Evolutionary conservation across 2,797 vertebrate species (phyloP), one percentile per base, ranked within the genome.

Genomic region (Ctenosaura bakeri): DNA sequence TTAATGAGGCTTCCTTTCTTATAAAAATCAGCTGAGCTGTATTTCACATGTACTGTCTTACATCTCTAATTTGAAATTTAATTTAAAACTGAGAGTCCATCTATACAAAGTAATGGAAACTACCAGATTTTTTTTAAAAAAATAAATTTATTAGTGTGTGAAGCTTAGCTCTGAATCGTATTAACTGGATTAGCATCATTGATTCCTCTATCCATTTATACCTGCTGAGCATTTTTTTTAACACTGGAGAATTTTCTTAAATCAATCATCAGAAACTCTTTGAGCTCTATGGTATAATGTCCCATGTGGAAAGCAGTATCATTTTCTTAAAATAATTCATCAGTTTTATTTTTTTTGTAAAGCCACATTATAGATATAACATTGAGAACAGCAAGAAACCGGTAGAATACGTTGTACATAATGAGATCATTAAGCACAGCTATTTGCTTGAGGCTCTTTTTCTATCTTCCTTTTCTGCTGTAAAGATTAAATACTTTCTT

Each of bases 401-500:
- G 64, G 46, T 85, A 2, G 16, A 52, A 22, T 66, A 78, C 79
- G 76, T 64, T 46, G 20, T 18, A 64, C 32, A 62, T 66, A 26
- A 26, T 92, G 85, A 62, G 86, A 94, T 90, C 92, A 95, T 93
- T 94, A 0, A 87, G 92, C 87, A 88, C 83, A n/a, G 2, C 38
- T 26, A 89, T 94, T 96, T 93, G 88, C 93, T 92, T 71, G 85
- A 91, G 91, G 88, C 78, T 92, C 91, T 91, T 90, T 91, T 92
- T 90, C 88, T 74, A 93, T 93, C 95, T 94, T 92, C 91, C 88
- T 91, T 90, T 95, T 92, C 88, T 59, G 91, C 91, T 94, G 93
- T 95, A 94, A 94, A 97, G 96, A 97, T 96, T 93, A 95, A 92
- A 89, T 85, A 93, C 90, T 95, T 94, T 90, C 87, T 95, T 94